Evolutionary conservation across 2,113 vertebrate genomes (phyloP), one percentile per base, ranked within the genome.

Genomic region (Hemicordylus capensis): DNA sequence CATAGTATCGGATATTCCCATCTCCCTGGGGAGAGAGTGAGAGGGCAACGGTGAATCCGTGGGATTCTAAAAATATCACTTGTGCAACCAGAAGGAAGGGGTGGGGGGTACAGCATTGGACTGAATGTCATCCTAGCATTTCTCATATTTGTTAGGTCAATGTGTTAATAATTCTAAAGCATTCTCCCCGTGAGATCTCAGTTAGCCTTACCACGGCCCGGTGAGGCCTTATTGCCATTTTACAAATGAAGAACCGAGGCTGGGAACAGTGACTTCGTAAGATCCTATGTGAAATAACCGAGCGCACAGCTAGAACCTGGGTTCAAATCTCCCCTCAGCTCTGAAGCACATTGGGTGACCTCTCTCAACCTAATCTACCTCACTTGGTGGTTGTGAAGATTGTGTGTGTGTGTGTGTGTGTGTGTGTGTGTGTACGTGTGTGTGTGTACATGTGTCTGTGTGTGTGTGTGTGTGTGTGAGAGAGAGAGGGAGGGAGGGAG

Each of bases 1-100:
- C 98, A 1, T 98, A 99, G 94, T 99, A 99, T 4, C 99, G 97
- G 89, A 99, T 99, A 94, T 99, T 99, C 17, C 99, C 99, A 0
- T 99, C 99, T 0, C 99, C 99, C 99, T 99, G 95, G 39, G 12
- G 46, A 37, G 7, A 58, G 1, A 28, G 56, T 46, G 69, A 61
- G 58, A 61, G 24, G 34, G 17, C 26, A 76, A 37, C 10, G 8
- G 17, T 24, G 46, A n/a, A 31, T 46, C 51, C 51, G 48, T 0
- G 1, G 37, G 54, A 81, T 3, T 64, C 59, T 37, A 46, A 28
- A 17, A 15, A 56, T 6, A 1, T 31, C 17, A 37, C 2, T 2
- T 42, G 26, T 37, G 15, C 7, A 20, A 75, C 37, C 34, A 26
- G 11, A 26, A 44, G 39, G 42, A n/a, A n/a, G 24, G 59, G 39